phyloP scores from a whole-genome alignment of 2,797 vertebrate species.

The Cygnus olor region DNA sequence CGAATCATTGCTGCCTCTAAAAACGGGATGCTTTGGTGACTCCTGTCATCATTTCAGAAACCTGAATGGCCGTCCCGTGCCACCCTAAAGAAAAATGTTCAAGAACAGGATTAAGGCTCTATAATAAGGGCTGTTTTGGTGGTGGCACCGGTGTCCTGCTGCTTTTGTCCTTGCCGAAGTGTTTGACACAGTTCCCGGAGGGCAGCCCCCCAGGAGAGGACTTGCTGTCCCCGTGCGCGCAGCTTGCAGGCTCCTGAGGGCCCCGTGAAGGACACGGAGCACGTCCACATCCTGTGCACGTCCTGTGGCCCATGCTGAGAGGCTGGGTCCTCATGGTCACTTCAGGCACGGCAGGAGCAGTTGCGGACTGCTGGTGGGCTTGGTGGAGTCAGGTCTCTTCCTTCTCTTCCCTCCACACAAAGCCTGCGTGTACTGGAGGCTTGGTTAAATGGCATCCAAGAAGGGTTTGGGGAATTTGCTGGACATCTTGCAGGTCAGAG shows the following conservation, averaged over 20 bases:
- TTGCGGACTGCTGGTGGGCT: rapidly evolving
- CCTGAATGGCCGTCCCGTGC: background rate
- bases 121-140: background rate
- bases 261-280: background rate
- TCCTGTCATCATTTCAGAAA: background rate
- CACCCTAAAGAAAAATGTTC: background rate
- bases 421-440: background rate
- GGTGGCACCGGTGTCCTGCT: background rate
- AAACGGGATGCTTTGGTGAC: background rate
- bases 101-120: background rate
- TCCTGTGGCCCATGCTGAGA: rapidly evolving
- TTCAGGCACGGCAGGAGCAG: rapidly evolving
- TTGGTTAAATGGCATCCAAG: background rate
- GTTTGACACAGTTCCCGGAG: background rate
- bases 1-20: background rate
- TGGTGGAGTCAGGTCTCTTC: background rate
- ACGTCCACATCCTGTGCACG: rapidly evolving
- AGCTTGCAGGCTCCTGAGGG: background rate
- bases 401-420: background rate
- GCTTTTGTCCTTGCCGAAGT: background rate
- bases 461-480: background rate
- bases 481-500: background rate
- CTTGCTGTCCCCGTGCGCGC: background rate
- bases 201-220: too few species aligned
- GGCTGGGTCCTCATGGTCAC: rapidly evolving